A percentile compares a stretch with the other conserved stretches of the same genome.
Evolutionary conservation across 92 coral and sea anemone genomes (phyloP).

Genomic region (Parazoanthus atlanticus): DNA sequence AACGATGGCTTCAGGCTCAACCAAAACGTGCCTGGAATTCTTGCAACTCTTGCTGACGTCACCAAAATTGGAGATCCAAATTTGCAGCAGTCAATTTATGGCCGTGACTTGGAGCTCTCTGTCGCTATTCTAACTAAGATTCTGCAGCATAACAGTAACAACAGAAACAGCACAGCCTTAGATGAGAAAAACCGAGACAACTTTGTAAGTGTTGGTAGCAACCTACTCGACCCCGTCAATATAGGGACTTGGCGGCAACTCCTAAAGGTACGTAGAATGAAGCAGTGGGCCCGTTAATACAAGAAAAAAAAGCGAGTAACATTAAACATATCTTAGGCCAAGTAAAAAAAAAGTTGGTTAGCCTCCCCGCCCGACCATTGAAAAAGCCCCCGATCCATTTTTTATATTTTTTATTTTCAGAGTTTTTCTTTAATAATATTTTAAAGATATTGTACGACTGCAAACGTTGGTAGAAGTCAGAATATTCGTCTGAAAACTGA

Average conservation of each 20-base stretch:
- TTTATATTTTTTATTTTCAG: too few species aligned
- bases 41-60: not conserved
- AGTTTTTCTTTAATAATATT: too few species aligned
- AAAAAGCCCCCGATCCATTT: too few species aligned
- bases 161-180: not conserved
- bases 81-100: not conserved
- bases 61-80: not conserved
- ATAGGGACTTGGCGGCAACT: not conserved
- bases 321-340: too few species aligned
- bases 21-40: not conserved
- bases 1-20: not conserved
- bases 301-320: too few species aligned
- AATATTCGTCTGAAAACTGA: too few species aligned
- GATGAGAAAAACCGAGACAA: not conserved
- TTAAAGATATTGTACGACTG: too few species aligned
- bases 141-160: not conserved
- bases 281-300: too few species aligned
- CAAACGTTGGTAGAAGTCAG: too few species aligned
- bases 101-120: not conserved
- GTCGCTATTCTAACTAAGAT: not conserved
- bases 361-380: too few species aligned
- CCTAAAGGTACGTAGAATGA: not conserved
- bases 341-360: too few species aligned
- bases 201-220: not conserved
- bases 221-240: slow-evolving; percentile 7